Evolutionary conservation across 1,140 invertebrate genomes (phyloP), one percentile per base, ranked within the genome.

Genomic region (Microplitis demolitor): DNA sequence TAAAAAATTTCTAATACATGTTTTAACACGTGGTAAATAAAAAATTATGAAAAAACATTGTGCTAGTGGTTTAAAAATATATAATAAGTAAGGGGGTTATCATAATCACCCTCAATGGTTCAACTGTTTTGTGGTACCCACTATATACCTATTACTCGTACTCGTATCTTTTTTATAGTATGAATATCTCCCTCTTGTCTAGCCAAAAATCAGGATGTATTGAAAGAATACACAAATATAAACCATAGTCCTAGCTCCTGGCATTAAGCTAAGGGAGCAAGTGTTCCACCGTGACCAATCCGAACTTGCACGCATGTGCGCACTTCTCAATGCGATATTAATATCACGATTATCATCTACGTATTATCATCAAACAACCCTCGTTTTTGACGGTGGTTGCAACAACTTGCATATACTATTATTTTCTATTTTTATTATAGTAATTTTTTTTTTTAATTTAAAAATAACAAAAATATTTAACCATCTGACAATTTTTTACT

Each of bases 341-440:
- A 87, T 87, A 87, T 87, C 85, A 79, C 86, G 85, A 87, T 87
- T 87, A 87, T 86, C 85, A 86, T 87, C 84, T 85, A 85, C 85
- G 83, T 86, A 87, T 87, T 87, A 86, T 86, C 81, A 76, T 74
- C 58, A 63, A 45, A 37, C 75, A 78, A 80, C 81, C 64, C 35
- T 6, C 56, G 35, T 16, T 35, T 74, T 16, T 4, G 6, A 13
- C 50, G 35, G 16, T 16, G 16, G n/a, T 70, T 9, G 24, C 11
- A 35, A 35, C 35, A 35, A 62, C 60, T 16, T 39, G 60, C 60
- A 62, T 39, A n/a, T 11, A 35, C 34, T n/a, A 13, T 45, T 50
- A 24, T 51, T 33, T 35, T 51, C 11, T 62, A 5, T 13, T 1
- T 58, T 16, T 68, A 39, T 45, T 61, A 6, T 4, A 34, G 24